phyloP scores from a whole-genome alignment of 2,113 vertebrate genomes.

The Neoarius graeffei region DNA sequence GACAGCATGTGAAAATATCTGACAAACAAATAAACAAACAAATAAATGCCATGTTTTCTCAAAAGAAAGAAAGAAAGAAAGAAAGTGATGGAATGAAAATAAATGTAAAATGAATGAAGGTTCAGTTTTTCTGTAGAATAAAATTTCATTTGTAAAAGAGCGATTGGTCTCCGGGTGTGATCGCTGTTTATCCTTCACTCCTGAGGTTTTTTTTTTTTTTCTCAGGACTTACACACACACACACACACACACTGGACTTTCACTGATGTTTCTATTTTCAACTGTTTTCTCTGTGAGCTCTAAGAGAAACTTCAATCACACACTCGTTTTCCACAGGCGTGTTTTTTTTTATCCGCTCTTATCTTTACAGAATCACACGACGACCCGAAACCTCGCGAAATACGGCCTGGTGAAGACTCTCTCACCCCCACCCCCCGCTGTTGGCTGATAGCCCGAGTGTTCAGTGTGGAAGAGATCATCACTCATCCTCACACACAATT shows the following conservation, averaged over 20 bases:
- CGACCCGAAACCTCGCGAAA: background rate
- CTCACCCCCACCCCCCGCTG: background rate
- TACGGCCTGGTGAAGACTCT: conserved; percentile 35
- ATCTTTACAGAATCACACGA: conserved; percentile 38
- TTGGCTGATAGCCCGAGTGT: background rate
- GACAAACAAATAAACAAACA: no score
- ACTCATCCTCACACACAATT: background rate
- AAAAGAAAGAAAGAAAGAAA: no score
- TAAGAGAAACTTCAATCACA: background rate
- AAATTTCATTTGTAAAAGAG: no score
- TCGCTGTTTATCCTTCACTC: no score
- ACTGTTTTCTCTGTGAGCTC: conserved; percentile 20
- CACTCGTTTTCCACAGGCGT: background rate
- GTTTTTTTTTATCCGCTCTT: background rate
- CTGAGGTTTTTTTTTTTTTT: no score
- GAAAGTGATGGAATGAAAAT: no score
- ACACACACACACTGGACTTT: conserved; percentile 21
- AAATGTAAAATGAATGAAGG: no score
- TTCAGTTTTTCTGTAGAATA: no score
- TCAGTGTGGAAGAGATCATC: background rate
- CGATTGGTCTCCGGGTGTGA: no score
- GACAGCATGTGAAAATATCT: no score
- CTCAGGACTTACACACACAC: background rate
- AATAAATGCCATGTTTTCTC: no score
- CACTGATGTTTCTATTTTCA: conserved; percentile 27